Evolutionary conservation across 2,797 vertebrate genomes (phyloP).

Genomic region (Kryptopterus vitreolus): DNA sequence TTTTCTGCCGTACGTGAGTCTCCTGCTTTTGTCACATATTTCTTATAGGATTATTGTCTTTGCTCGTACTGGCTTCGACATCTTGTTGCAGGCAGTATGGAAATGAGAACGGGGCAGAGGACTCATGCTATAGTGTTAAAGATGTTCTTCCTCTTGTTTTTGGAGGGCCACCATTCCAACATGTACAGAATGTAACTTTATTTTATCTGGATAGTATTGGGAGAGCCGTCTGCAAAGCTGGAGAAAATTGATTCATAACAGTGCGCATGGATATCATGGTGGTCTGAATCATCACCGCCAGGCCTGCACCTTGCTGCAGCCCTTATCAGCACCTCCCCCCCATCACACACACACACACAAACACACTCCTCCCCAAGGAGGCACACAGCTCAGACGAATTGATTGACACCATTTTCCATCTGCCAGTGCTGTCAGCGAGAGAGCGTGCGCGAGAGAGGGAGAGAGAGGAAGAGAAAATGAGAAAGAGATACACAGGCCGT

Average conservation of each 20-base stretch:
- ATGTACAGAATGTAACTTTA: conserved; percentile 12
- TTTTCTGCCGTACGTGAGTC: conserved; percentile 6
- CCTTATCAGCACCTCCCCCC: conserved; percentile 45
- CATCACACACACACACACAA: conserved; percentile 51
- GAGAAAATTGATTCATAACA: conserved; percentile 37
- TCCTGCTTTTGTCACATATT: conserved; percentile 3
- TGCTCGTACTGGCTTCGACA: not conserved
- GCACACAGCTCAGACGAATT: conserved; percentile 75
- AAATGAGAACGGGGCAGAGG: not conserved
- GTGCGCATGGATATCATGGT: conserved; percentile 41
- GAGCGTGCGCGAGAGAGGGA: conserved; percentile 40
- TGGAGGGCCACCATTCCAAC: not conserved
- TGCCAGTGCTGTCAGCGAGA: conserved; percentile 65
- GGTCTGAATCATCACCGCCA: conserved; percentile 51
- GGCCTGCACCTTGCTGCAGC: conserved; percentile 39
- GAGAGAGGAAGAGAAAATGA: conserved; percentile 37
- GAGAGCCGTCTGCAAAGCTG: conserved; percentile 9
- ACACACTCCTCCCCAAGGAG: conserved; percentile 63
- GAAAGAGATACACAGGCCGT: conserved; percentile 49
- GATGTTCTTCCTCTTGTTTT: not conserved
- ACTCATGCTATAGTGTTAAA: not conserved
- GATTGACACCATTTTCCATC: conserved; percentile 79
- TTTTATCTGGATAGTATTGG: not conserved
- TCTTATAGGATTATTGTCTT: conserved; percentile 5
- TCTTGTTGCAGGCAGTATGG: not conserved